Evolutionary conservation across 2,888 invertebrate species (phyloP).

Genomic region (Oxytorus armatus): DNA sequence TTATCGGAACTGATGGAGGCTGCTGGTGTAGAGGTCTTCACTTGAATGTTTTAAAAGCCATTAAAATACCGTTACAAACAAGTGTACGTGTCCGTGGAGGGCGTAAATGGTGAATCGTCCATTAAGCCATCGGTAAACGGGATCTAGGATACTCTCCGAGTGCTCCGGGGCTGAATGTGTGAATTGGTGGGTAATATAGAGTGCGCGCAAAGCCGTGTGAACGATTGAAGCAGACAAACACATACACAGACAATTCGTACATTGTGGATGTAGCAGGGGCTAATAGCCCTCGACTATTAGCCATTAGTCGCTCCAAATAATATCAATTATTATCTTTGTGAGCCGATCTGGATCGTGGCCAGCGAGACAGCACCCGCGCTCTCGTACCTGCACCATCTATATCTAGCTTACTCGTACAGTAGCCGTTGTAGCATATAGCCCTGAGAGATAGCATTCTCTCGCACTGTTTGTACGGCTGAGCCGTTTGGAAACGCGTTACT

Average conservation of each 20-base stretch:
- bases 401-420: not conserved
- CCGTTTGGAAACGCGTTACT: slow-evolving; percentile 1
- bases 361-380: slow-evolving; percentile 21
- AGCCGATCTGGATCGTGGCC: slow-evolving; percentile 47
- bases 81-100: not conserved
- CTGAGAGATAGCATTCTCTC: not conserved
- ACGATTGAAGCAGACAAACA: slow-evolving; percentile 12
- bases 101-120: slow-evolving; percentile 68
- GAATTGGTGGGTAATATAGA: slow-evolving; percentile 50
- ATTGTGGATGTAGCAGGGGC: slow-evolving; percentile 24
- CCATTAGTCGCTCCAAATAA: slow-evolving; percentile 69
- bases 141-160: slow-evolving; percentile 32
- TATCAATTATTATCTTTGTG: slow-evolving; percentile 69
- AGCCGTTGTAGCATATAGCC: not conserved
- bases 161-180: slow-evolving; percentile 43
- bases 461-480: not conserved
- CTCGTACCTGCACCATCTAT: not conserved
- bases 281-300: slow-evolving; percentile 71
- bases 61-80: slow-evolving; percentile 50
- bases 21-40: not conserved
- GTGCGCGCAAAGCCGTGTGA: slow-evolving; percentile 29
- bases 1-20: slow-evolving; percentile 18
- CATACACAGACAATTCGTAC: not conserved
- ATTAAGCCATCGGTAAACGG: slow-evolving; percentile 67
- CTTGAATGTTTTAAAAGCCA: slow-evolving; percentile 53